Base-by-base conservation (phyloP, 2,888 invertebrate species). In the Drosophila neonasuta region DNA sequence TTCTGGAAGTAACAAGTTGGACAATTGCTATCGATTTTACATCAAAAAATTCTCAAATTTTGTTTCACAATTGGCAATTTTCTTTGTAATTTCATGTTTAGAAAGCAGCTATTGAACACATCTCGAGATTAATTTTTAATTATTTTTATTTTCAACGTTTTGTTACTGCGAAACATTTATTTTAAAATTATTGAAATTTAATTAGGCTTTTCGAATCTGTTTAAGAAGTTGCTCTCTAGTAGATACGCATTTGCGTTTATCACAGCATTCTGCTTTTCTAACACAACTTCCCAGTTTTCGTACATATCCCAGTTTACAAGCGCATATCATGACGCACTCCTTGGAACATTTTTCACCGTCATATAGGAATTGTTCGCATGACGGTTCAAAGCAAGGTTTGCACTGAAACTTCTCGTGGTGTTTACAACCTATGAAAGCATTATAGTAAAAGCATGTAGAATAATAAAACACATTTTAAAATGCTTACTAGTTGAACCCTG, bases 1-100 rank as follows among this genome's bases (percentile, higher is more conserved):
- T 32, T 32, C 24, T n/a, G n/a, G 29, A 48, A 55, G 50, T 58
- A 58, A 49, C 63, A 72, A 75, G 24, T 20, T 48, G 32, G 8
- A 13, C 55, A 57, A 9, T 68, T 36, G 10, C 13, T 57, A 76
- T 72, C 48, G 72, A 71, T 60, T 59, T 72, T 64, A 59, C 45
- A 42, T 50, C 13, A 5, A 11, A 9, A 32, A 17, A 36, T 46
- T 42, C 8, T n/a, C 9, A 74, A 48, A 55, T 54, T 36, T 32
- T n/a, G 17, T 20, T 6, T 20, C n/a, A 39, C 24, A 49, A n/a
- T 51, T 51, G 41, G 1, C 11, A 11, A 29, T n/a, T 8, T 24
- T 2, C 8, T 4, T 24, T 24, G 24, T 24, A 5, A 24, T 20
- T 20, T 20, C 20, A 20, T 20, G 4, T 20, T 20, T 0, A 24